Percentiles rank a stretch among this genome's conserved stretches.
Conservation (phyloP, 2,797 vertebrate genomes). For the Paguma larvata region DNA sequence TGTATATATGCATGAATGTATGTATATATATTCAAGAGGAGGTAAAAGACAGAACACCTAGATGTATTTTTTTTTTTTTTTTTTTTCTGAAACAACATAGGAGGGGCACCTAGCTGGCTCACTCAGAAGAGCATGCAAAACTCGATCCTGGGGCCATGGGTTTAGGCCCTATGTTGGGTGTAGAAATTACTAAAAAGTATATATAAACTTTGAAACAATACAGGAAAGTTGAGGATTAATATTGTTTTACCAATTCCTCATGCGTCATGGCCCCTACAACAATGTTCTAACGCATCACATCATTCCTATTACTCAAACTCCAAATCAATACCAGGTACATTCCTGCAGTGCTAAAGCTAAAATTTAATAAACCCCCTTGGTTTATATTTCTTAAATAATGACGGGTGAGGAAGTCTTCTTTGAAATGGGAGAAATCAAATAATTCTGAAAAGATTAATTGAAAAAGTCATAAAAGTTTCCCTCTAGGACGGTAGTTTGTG, state of each 20-base stretch:
- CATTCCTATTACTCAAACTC: constrained; percentile 70
- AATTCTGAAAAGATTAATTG: constrained; percentile 71
- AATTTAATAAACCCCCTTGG: constrained; percentile 72
- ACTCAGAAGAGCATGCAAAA: background rate
- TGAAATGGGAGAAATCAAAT: constrained; percentile 38
- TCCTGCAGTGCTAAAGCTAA: constrained; percentile 48
- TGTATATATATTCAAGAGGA: background rate
- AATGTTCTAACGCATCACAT: constrained; percentile 69
- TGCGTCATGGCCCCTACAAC: background rate
- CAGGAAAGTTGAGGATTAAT: constrained; percentile 44
- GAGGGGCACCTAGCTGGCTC: background rate
- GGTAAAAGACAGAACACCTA: background rate
- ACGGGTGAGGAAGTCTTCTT: background rate
- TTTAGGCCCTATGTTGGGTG: background rate
- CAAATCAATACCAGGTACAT: constrained; percentile 60
- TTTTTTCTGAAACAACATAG: background rate
- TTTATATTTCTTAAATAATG: constrained; percentile 71
- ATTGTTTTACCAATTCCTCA: constrained; percentile 46
- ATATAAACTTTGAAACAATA: constrained; percentile 31
- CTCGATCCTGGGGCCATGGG: background rate
- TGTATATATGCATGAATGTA: background rate
- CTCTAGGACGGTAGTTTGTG: background rate
- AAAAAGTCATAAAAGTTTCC: constrained; percentile 71
- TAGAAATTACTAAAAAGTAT: background rate
- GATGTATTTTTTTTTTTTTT: background rate